A percentile compares a stretch with the other conserved stretches of the same genome.
phyloP scores from a whole-genome alignment of 2,113 vertebrate genomes.

The Cacatua alba region DNA sequence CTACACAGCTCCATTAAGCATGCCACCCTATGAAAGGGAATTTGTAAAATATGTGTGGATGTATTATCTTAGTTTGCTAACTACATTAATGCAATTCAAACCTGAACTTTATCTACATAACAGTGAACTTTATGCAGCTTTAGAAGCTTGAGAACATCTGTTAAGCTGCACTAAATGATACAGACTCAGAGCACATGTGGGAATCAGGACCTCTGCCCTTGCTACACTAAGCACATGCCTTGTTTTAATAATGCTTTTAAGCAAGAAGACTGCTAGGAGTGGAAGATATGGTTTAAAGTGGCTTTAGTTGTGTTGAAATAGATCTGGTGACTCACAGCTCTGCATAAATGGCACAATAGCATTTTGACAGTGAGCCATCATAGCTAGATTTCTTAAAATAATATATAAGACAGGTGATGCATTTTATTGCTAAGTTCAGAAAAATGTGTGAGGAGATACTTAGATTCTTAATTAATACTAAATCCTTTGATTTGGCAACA shows the following conservation, averaged over 20 bases:
- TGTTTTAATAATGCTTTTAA: background rate
- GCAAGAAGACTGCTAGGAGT: background rate
- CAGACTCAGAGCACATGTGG: accelerated
- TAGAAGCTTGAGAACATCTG: background rate
- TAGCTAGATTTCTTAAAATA: background rate
- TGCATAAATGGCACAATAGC: background rate
- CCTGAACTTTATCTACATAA: background rate
- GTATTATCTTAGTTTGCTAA: background rate
- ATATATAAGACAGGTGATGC: background rate
- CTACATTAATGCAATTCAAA: background rate
- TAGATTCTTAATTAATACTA: background rate
- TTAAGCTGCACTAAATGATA: background rate
- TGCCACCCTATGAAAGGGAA: background rate
- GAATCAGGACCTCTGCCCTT: background rate
- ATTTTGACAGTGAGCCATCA: background rate
- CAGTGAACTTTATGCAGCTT: background rate
- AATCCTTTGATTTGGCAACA: background rate
- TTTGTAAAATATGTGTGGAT: background rate
- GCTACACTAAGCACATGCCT: background rate
- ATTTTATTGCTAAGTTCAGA: background rate
- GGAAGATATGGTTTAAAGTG: background rate
- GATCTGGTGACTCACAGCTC: slow-evolving; percentile 33
- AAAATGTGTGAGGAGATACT: background rate
- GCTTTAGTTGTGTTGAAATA: background rate
- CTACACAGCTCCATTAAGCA: too few species aligned